Evolutionary conservation across 2,888 invertebrate genomes (phyloP).

Genomic region (Drosophila ustulata): DNA sequence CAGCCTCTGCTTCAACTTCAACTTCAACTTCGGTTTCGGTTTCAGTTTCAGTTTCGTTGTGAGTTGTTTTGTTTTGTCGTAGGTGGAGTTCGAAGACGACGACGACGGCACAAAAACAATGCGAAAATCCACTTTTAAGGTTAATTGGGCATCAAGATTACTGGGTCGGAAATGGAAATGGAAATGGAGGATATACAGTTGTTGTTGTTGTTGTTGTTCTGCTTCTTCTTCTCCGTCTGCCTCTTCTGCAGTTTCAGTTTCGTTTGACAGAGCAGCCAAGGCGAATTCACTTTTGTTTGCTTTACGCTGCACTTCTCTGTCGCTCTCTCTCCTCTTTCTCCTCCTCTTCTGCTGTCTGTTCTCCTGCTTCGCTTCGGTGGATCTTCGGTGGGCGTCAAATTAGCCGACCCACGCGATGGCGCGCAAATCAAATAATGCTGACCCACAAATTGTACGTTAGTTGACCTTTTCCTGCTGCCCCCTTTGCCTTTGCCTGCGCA

Average conservation of each 20-base stretch:
- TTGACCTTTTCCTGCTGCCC: slow-evolving; percentile 69
- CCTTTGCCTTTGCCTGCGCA: slow-evolving; percentile 5
- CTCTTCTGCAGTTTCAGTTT: slow-evolving; percentile 73
- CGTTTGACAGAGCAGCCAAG: slow-evolving; percentile 73
- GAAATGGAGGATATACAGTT: slow-evolving; percentile 63
- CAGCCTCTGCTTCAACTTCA: slow-evolving; percentile 30
- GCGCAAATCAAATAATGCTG: slow-evolving; percentile 78
- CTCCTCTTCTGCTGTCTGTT: neutral
- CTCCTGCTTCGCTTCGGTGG: slow-evolving; percentile 1
- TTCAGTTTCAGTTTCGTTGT: slow-evolving; percentile 15
- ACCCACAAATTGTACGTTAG: slow-evolving; percentile 79
- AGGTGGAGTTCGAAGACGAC: slow-evolving; percentile 48
- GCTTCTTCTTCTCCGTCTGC: slow-evolving; percentile 21
- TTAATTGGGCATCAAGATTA: slow-evolving; percentile 86
- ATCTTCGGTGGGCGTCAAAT: slow-evolving; percentile 71
- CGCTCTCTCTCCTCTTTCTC: neutral
- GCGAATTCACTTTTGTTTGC: slow-evolving; percentile 78
- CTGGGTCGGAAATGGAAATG: slow-evolving; percentile 85
- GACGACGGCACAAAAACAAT: slow-evolving; percentile 52
- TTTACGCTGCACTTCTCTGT: slow-evolving; percentile 25
- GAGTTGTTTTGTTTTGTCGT: slow-evolving; percentile 27
- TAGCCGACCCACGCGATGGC: slow-evolving; percentile 71
- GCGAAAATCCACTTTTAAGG: slow-evolving; percentile 84
- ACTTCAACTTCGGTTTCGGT: slow-evolving; percentile 15
- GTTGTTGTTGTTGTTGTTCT: slow-evolving; percentile 23